Conservation (phyloP, 2,888 invertebrate species). For the Heteromurus nitidus region DNA sequence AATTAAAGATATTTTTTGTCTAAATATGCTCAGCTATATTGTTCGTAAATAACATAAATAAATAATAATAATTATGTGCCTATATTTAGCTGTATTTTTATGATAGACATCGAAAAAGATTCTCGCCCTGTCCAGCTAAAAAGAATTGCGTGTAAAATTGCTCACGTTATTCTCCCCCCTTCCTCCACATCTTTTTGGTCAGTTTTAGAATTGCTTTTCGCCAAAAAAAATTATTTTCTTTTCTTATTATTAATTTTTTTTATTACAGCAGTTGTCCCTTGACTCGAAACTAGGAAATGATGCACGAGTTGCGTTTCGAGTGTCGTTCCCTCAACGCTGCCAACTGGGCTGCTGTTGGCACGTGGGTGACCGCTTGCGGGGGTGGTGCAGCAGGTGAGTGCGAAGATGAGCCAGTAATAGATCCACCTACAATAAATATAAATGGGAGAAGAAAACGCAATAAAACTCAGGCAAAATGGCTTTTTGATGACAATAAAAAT, state of each 20-base stretch:
- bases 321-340: constrained; percentile 67
- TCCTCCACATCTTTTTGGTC: neutral
- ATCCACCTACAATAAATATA: constrained; percentile 56
- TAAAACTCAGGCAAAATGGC: too few species aligned
- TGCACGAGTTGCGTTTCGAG: constrained; percentile 66
- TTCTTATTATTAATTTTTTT: too few species aligned
- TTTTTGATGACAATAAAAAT: too few species aligned
- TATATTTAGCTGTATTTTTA: too few species aligned
- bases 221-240: too few species aligned
- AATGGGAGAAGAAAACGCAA: too few species aligned
- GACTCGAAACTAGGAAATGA: constrained; percentile 56
- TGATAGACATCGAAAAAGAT: too few species aligned
- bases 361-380: constrained; percentile 47
- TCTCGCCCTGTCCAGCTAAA: neutral
- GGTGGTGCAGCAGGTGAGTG: neutral
- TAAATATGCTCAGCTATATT: too few species aligned
- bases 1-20: too few species aligned
- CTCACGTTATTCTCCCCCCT: neutral
- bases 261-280: neutral
- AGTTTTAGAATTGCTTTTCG: neutral
- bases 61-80: too few species aligned
- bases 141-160: neutral
- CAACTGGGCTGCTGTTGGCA: constrained; percentile 65
- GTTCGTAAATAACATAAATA: too few species aligned
- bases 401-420: constrained; percentile 44